A percentile compares a stretch with the other conserved stretches of the same genome.
Conservation (phyloP, 2,888 invertebrate genomes). For the Lamproptera curius region DNA sequence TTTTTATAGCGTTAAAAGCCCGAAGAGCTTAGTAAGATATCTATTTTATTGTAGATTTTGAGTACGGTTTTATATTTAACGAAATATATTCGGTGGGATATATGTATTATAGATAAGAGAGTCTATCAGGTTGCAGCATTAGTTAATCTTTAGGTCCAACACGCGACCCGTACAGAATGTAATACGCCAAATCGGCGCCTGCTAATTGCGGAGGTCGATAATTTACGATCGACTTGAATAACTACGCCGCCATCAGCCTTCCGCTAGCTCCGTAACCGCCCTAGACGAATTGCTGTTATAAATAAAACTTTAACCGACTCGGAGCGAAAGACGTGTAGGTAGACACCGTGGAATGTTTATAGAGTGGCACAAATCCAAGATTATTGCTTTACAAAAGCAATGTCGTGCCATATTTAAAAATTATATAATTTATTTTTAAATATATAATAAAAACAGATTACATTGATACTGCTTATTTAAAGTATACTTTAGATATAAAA, state of each 20-base stretch:
- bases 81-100: slow-evolving; percentile 1
- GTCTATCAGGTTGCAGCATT: slow-evolving; percentile 20
- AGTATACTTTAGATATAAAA: not conserved
- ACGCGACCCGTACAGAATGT: slow-evolving; percentile 39
- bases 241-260: slow-evolving; percentile 44
- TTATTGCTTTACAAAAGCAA: slow-evolving; percentile 3
- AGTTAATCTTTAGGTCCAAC: slow-evolving; percentile 24
- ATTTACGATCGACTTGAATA: slow-evolving; percentile 62
- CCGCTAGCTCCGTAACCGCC: slow-evolving; percentile 40
- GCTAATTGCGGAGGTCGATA: slow-evolving; percentile 66
- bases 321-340: slow-evolving; percentile 21
- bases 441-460: no score
- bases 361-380: not conserved
- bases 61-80: slow-evolving; percentile 8
- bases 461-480: no score
- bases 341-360: slow-evolving; percentile 11
- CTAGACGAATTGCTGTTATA: slow-evolving; percentile 39
- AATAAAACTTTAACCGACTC: slow-evolving; percentile 28
- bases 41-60: slow-evolving; percentile 3
- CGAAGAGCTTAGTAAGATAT: slow-evolving; percentile 1
- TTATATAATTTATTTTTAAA: not conserved
- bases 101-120: slow-evolving; percentile 3
- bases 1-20: slow-evolving; percentile 15
- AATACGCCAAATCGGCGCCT: slow-evolving; percentile 70
- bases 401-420: not conserved